phyloP scores from a whole-genome alignment of 2,797 vertebrate species.

The Hypotaenidia okinawae region DNA sequence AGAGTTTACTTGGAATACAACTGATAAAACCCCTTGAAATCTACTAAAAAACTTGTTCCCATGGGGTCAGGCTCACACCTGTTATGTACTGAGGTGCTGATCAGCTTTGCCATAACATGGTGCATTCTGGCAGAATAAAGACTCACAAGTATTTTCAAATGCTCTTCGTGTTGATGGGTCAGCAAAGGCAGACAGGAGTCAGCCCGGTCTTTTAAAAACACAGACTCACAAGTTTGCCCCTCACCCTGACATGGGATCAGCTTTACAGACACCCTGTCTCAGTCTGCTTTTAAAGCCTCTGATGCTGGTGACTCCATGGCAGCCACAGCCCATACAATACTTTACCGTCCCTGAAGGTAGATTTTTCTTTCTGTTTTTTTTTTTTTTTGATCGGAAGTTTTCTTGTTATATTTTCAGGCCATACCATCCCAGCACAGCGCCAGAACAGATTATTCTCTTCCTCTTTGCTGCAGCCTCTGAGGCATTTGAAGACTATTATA shows the following conservation, averaged over 20 bases:
- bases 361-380: not conserved
- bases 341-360: not conserved
- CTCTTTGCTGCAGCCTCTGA: not conserved
- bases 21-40: not conserved
- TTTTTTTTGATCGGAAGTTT: not conserved
- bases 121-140: not conserved
- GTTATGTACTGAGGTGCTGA: not conserved
- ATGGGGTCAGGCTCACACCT: not conserved
- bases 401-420: not conserved
- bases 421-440: not conserved
- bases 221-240: not conserved
- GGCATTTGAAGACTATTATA: not conserved
- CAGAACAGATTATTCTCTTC: not conserved
- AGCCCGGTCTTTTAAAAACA: not conserved
- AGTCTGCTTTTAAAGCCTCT: not conserved
- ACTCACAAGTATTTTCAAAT: not conserved
- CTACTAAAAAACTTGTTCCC: not conserved
- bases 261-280: not conserved
- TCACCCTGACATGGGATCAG: not conserved
- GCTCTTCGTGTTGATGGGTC: not conserved
- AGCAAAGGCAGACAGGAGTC: not conserved
- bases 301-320: fast-evolving
- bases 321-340: not conserved
- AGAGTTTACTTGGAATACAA: not conserved
- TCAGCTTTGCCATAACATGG: not conserved